Percentiles rank a stretch among this genome's conserved stretches.
phyloP scores from a whole-genome alignment of 2,797 vertebrate genomes.

The Anguilla pacifica region DNA sequence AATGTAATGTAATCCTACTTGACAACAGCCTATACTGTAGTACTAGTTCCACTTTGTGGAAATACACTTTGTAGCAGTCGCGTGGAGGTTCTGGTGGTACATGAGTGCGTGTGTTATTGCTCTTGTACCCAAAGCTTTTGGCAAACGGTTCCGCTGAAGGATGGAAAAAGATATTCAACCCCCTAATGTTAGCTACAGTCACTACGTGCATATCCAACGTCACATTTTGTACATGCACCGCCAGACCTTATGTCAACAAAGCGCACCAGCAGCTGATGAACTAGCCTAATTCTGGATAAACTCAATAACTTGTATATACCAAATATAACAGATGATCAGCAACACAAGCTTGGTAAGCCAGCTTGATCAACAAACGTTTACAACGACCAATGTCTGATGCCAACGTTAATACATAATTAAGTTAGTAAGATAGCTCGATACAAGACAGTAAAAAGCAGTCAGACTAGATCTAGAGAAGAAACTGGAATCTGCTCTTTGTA shows the following conservation, averaged over 20 bases:
- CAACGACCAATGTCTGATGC: not conserved
- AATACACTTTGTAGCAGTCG: not conserved
- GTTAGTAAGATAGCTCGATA: not conserved
- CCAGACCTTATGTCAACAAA: not conserved
- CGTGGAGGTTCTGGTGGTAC: not conserved
- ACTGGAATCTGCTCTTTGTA: too few relatives aligned
- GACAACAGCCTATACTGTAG: not conserved
- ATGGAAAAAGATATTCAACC: not conserved
- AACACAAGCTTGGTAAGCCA: not conserved
- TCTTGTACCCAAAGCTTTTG: not conserved
- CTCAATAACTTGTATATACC: not conserved
- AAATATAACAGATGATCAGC: not conserved
- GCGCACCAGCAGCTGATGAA: not conserved
- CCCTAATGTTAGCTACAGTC: not conserved
- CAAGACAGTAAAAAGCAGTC: not conserved
- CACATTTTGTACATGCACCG: not conserved
- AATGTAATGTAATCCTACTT: not conserved
- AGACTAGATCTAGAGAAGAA: not conserved
- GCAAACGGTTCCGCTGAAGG: not conserved
- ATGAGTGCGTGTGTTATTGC: not conserved
- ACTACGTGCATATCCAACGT: not conserved
- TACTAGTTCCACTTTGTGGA: not conserved
- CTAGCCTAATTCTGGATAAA: not conserved
- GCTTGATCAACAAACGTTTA: not conserved
- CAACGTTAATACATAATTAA: not conserved